phyloP scores from a whole-genome alignment of 2,113 vertebrate genomes.

The Saimiri boliviensis region DNA sequence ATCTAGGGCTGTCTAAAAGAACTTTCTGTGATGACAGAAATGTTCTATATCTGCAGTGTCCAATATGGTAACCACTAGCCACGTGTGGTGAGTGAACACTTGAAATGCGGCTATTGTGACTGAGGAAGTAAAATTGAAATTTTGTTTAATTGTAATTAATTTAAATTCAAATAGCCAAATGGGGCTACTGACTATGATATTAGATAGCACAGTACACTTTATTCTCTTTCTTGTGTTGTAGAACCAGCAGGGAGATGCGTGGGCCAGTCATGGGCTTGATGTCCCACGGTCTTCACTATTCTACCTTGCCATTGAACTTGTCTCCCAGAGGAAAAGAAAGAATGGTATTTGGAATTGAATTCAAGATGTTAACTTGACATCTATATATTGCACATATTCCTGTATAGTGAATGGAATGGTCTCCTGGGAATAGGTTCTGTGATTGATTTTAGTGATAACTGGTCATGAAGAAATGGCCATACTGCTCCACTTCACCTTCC shows the following conservation, averaged over 20 bases:
- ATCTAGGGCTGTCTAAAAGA: constrained; percentile 40
- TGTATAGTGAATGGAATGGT: background rate
- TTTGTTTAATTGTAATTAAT: background rate
- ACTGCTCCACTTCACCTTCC: background rate
- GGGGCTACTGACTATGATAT: background rate
- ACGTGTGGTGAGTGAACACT: background rate
- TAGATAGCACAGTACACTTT: background rate
- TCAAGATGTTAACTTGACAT: background rate
- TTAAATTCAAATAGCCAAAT: background rate
- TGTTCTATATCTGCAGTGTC: constrained; percentile 20
- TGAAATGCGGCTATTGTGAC: background rate
- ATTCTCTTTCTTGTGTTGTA: background rate
- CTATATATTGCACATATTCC: background rate
- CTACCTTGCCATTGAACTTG: background rate
- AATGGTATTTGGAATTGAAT: background rate
- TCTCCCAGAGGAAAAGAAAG: background rate
- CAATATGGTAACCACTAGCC: background rate
- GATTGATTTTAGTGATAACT: background rate
- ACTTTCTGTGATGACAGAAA: constrained; percentile 37
- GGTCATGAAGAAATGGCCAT: background rate
- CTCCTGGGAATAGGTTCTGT: background rate
- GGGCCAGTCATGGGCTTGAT: background rate
- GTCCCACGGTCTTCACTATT: background rate
- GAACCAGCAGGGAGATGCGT: background rate
- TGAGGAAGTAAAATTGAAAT: background rate